These are phyloP conservation scores for Napeogenes sylphis DNA, from an alignment of 2,888 invertebrate genomes.

Conservation along the genomic window DNA sequence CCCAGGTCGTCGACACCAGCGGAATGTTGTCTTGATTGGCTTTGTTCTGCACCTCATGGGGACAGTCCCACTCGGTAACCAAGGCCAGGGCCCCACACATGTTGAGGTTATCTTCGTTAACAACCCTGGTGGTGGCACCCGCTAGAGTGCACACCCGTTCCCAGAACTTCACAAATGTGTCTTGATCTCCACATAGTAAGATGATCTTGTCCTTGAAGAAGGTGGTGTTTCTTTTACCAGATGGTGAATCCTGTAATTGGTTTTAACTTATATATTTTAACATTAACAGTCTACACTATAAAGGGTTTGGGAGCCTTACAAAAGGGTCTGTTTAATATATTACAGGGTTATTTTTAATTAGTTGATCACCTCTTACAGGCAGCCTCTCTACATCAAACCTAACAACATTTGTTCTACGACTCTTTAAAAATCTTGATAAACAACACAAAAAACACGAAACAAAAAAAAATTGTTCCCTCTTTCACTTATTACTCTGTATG, in stretches of 20 bases:
- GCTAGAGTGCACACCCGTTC: constrained; percentile 77
- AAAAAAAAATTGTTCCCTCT: too few relatives aligned
- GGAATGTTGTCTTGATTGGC: constrained; percentile 79
- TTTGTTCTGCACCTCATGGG: constrained; percentile 72
- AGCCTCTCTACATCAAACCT: too few relatives aligned
- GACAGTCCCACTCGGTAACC: constrained; percentile 81
- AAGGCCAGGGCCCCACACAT: constrained; percentile 70
- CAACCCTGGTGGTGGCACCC: constrained; percentile 70
- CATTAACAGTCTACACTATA: too few relatives aligned
- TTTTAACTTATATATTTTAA: not conserved
- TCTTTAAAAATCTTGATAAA: too few relatives aligned
- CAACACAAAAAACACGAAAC: too few relatives aligned
- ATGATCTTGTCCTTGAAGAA: constrained; percentile 73
- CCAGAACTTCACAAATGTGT: constrained; percentile 79
- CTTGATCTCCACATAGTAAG: constrained; percentile 71
- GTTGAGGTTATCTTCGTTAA: constrained; percentile 69
- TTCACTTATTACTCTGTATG: too few relatives aligned
- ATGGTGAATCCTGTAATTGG: constrained; percentile 48
- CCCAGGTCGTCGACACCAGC: constrained; percentile 82
- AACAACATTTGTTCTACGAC: too few relatives aligned
- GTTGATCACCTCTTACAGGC: too few relatives aligned
- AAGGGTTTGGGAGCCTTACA: too few relatives aligned
- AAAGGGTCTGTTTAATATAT: too few relatives aligned
- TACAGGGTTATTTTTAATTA: too few relatives aligned
- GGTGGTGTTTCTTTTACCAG: constrained; percentile 48